phyloP scores from a whole-genome alignment of 2,888 invertebrate species.

The Deilephila elpenor region DNA sequence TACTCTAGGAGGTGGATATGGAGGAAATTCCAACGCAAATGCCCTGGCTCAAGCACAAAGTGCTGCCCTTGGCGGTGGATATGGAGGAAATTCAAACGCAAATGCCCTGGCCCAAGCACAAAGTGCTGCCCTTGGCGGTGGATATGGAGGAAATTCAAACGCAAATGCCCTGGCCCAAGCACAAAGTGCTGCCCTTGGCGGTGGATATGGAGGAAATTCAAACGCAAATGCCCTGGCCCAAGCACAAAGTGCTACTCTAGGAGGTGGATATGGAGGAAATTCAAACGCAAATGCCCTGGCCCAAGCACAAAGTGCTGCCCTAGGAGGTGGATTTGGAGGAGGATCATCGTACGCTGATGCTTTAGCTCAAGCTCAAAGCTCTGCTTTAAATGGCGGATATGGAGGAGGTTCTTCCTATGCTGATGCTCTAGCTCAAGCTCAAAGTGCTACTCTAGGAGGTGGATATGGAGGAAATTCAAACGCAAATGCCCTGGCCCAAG shows the following conservation, averaged over 20 bases:
- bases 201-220: constrained; percentile 11
- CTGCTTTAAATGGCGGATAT: constrained; percentile 28
- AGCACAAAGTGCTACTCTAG: constrained; percentile 19
- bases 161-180: constrained; percentile 21
- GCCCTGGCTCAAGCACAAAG: constrained; percentile 24
- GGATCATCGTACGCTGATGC: background rate
- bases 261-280: constrained; percentile 33
- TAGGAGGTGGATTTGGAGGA: constrained; percentile 34
- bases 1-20: constrained; percentile 20
- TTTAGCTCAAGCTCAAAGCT: constrained; percentile 24
- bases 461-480: constrained; percentile 27
- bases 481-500: constrained; percentile 32
- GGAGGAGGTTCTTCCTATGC: constrained; percentile 29
- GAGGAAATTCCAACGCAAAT: constrained; percentile 17
- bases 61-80: background rate
- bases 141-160: constrained; percentile 15
- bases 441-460: constrained; percentile 15
- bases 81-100: constrained; percentile 28
- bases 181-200: background rate
- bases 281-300: background rate
- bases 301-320: constrained; percentile 17
- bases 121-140: constrained; percentile 16
- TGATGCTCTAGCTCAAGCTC: constrained; percentile 28
- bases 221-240: constrained; percentile 32
- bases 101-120: constrained; percentile 33